Conservation (phyloP, 2,888 invertebrate species). For the Pterobdella sp. region DNA sequence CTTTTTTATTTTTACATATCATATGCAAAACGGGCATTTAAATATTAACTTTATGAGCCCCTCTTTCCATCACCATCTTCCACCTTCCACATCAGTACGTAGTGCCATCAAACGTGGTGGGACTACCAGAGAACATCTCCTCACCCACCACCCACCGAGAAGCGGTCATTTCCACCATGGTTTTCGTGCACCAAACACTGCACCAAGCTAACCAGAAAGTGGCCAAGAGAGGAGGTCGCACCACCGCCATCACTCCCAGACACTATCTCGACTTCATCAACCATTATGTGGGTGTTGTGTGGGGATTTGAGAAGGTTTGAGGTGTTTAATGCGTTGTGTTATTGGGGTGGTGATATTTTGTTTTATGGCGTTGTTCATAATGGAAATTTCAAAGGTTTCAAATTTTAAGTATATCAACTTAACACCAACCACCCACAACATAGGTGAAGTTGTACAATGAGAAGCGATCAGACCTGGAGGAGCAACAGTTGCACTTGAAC, state of each 20-base stretch:
- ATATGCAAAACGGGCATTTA: neutral
- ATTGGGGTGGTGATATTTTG: neutral
- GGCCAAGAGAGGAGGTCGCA: conserved; percentile 79
- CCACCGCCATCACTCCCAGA: conserved; percentile 93
- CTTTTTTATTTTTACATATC: too few species aligned
- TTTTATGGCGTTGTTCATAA: neutral
- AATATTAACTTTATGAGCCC: neutral
- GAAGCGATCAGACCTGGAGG: conserved; percentile 93
- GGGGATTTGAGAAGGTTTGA: too few species aligned
- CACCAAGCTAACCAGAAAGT: conserved; percentile 86
- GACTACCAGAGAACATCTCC: conserved; percentile 50
- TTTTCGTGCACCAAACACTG: conserved; percentile 93
- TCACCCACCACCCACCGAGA: conserved; percentile 73
- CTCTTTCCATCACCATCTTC: neutral
- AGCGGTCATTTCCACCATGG: conserved; percentile 96
- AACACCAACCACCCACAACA: neutral
- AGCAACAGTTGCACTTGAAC: conserved; percentile 95
- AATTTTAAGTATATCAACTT: too few species aligned
- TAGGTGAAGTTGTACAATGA: conserved; percentile 83
- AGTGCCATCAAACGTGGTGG: conserved; percentile 79
- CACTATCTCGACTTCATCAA: conserved; percentile 98
- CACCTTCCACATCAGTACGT: conserved; percentile 59
- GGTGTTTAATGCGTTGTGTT: neutral
- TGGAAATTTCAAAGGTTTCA: too few species aligned
- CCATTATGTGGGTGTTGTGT: conserved; percentile 67